Evolutionary conservation across 2,113 vertebrate genomes (phyloP), one percentile per base, ranked within the genome.

Genomic region (Oplegnathus fasciatus): DNA sequence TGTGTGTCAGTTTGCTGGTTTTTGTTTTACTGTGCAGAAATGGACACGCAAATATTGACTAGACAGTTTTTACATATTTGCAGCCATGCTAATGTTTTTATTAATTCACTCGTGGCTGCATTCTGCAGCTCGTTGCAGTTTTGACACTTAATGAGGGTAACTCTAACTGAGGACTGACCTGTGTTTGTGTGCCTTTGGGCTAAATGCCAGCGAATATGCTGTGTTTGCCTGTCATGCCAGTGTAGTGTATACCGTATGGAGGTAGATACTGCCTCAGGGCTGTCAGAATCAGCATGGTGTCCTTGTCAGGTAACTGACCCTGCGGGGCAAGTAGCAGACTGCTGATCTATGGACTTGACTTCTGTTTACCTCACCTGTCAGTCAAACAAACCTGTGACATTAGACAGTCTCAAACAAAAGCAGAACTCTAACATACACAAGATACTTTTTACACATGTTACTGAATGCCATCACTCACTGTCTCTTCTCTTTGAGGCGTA

Each of bases 231-330:
- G 92, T 91, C 92, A 91, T 68, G 77, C 82, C 80, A 64, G 69
- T 72, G 84, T 68, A 57, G 52, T 73, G 62, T 69, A 70, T 18
- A 75, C 77, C 22, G 42, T 84, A 32, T 44, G 74, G 83, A 90
- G 87, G 88, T 77, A 80, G 86, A 83, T 74, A 55, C 32, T 32
- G 81, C 89, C 91, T 82, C 62, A 67, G 91, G 88, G 80, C 82
- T 73, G 54, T 95, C 93, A 92, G 94, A 96, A 94, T 95, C 95
- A 94, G 92, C 89, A 95, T 40, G 57, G 61, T 71, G 77, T 79
- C 82, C 65, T 78, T 90, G 90, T 89, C 88, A 93, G 83, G 79
- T 91, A 84, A 88, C 60, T 86, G 78, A 86, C 82, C 83, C 74
- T 74, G 68, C 68, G 85, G 85, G 50, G 42, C 40, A 80, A 68